phyloP scores from a whole-genome alignment of 2,797 vertebrate species.

The Dendrocincla fuliginosa region DNA sequence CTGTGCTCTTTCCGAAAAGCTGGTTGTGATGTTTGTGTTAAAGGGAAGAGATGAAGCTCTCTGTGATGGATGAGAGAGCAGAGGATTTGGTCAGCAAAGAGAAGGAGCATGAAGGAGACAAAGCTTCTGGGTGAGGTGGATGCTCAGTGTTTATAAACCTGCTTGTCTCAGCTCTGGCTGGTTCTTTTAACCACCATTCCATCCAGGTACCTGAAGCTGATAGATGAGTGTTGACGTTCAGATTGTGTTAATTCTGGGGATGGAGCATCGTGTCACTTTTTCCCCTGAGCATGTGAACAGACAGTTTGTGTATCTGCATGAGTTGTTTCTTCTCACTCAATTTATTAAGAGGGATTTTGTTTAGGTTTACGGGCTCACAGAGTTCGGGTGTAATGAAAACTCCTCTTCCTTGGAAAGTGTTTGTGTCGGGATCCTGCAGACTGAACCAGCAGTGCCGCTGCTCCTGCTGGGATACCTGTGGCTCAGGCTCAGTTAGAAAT shows the following conservation, averaged over 20 bases:
- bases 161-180: not conserved
- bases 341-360: not conserved
- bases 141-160: not conserved
- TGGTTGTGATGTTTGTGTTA: not conserved
- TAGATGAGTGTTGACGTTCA: conserved; percentile 20
- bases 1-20: not conserved
- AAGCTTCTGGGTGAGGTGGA: not conserved
- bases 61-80: not conserved
- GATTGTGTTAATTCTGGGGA: not conserved
- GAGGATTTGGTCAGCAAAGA: not conserved
- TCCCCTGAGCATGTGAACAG: not conserved
- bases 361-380: not conserved
- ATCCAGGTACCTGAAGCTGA: not conserved
- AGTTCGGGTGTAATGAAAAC: not conserved
- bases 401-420: not conserved
- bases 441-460: conserved; percentile 30
- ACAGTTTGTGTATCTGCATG: not conserved
- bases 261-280: accelerated
- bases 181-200: not conserved
- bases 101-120: not conserved
- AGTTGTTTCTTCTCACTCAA: not conserved
- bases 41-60: not conserved
- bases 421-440: not conserved
- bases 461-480: not conserved
- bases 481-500: not conserved